phyloP scores from a whole-genome alignment of 2,113 vertebrate genomes.

The Elanus axillaris region DNA sequence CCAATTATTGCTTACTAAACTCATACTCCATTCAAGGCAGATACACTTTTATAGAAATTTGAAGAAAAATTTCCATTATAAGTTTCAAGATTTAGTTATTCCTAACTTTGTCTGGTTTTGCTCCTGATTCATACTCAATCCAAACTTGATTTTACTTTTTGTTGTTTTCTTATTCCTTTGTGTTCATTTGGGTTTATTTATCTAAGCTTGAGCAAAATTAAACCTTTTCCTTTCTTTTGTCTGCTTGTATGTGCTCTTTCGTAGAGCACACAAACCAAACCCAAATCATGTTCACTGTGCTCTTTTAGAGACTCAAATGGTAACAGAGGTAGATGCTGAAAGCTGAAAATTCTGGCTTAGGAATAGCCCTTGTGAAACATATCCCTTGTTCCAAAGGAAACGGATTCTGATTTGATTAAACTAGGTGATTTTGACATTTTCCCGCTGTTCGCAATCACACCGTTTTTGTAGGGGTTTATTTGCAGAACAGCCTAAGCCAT shows the following conservation, averaged over 20 bases:
- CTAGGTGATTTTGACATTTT: neutral
- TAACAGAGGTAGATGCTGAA: neutral
- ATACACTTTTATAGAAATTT: neutral
- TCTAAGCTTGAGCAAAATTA: neutral
- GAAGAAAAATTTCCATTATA: neutral
- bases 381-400: neutral
- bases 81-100: neutral
- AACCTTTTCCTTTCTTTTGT: neutral
- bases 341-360: neutral
- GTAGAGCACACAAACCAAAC: neutral
- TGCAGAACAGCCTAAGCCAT: neutral
- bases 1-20: neutral
- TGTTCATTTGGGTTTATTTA: neutral
- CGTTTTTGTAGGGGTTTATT: neutral
- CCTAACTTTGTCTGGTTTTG: neutral
- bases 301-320: neutral
- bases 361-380: neutral
- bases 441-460: neutral
- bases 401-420: neutral
- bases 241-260: neutral
- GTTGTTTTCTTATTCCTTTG: neutral
- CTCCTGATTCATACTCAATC: neutral
- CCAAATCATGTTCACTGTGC: neutral
- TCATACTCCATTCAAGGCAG: neutral
- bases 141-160: neutral